Percentiles rank a stretch among this genome's conserved stretches.
These are phyloP conservation scores for Pomacea maculata DNA, from an alignment of 1,140 invertebrate species.

Conservation along the genomic window DNA sequence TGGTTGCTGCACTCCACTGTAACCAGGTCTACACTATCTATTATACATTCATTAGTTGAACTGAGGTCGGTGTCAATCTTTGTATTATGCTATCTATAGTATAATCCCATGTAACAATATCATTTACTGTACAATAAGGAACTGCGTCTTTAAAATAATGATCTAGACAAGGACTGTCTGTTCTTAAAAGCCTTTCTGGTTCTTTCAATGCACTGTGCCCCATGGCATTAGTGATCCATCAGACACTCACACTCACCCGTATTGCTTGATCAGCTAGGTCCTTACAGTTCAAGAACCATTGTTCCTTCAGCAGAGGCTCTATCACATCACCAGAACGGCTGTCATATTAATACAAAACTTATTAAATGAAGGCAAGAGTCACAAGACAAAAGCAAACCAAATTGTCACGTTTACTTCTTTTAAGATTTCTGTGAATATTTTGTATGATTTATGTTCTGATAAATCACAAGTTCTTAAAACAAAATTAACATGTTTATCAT, in stretches of 20 bases:
- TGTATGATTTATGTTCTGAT: background rate
- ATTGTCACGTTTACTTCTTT: background rate
- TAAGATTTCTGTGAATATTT: background rate
- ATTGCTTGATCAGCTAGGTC: slow-evolving; percentile 73
- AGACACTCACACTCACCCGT: slow-evolving; percentile 38
- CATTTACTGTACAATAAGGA: too few relatives aligned
- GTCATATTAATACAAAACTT: slow-evolving; percentile 29
- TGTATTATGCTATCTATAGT: too few relatives aligned
- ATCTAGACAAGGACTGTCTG: too few relatives aligned
- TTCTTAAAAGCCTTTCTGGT: too few relatives aligned
- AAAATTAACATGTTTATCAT: background rate
- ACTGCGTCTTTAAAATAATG: too few relatives aligned
- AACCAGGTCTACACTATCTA: too few relatives aligned
- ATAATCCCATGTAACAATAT: too few relatives aligned
- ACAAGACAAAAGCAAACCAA: slow-evolving; percentile 1
- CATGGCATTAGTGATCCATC: background rate
- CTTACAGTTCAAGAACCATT: slow-evolving; percentile 83
- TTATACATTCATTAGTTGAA: too few relatives aligned
- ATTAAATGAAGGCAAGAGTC: background rate
- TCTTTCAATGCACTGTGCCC: too few relatives aligned
- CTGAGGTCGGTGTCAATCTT: too few relatives aligned
- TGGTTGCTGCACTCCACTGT: too few relatives aligned
- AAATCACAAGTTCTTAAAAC: background rate
- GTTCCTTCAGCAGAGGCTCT: slow-evolving; percentile 94
- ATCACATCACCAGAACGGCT: slow-evolving; percentile 96